These are phyloP conservation scores for Odocoileus virginianus DNA, from an alignment of 2,113 vertebrate genomes.

Conservation along the genomic window DNA sequence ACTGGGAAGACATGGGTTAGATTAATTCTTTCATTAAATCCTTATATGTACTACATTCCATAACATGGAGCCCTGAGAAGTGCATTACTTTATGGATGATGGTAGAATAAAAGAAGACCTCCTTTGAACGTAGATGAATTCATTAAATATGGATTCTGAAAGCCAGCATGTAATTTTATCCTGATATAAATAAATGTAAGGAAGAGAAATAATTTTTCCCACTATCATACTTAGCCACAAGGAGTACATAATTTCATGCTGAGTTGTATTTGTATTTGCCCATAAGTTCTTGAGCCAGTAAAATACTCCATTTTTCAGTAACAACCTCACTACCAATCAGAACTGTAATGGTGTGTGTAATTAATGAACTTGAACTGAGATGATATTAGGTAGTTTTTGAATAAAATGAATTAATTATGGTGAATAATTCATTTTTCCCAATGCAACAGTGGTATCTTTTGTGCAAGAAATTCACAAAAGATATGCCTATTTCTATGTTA, in stretches of 20 bases:
- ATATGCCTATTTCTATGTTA: neutral
- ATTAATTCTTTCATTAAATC: neutral
- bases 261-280: neutral
- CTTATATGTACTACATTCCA: neutral
- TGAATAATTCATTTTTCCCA: neutral
- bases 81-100: neutral
- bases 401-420: neutral
- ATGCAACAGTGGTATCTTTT: neutral
- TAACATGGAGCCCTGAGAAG: neutral
- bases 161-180: neutral
- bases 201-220: neutral
- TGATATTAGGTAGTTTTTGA: neutral
- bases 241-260: neutral
- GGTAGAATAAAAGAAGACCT: neutral
- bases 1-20: neutral
- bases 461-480: neutral
- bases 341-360: neutral
- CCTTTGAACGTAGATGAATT: neutral
- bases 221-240: neutral
- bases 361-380: conserved; percentile 26
- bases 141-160: neutral
- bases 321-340: neutral
- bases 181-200: neutral
- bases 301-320: neutral
- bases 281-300: neutral